Base-by-base conservation (phyloP, 1,140 invertebrate genomes). In the Liolophura sinensis region DNA sequence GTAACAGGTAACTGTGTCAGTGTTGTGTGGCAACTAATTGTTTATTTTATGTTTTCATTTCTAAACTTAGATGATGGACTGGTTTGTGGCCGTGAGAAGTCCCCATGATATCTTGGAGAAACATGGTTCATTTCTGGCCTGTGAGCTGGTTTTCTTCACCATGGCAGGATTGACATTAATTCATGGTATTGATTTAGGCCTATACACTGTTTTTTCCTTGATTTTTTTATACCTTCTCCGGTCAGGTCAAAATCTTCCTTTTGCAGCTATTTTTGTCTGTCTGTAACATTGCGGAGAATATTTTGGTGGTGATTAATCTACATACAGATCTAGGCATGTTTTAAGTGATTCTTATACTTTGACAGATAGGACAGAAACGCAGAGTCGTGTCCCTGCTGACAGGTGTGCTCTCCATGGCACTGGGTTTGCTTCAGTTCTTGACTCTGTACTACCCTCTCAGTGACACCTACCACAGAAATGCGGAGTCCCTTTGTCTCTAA, bases 371-470 rank as follows among this genome's bases (percentile, higher is more conserved):
- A 18, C n/a, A 20, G 11, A n/a, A n/a, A n/a, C n/a, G n/a, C n/a
- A n/a, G n/a, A n/a, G n/a, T n/a, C n/a, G n/a, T n/a, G n/a, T n/a
- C n/a, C n/a, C 75, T 88, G 56, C 73, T 88, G 3, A 87, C 88
- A 50, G 80, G 88, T 1, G 15, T 89, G 1, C 54, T 82, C 46
- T 85, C 91, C 9, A 90, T 91, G 86, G 89, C 90, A 0, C 88
- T 89, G 3, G 91, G 91, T 4, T 86, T 92, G 3, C 68, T 92
- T 1, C 80, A 91, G 68, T 92, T 93, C 77, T 75, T 92, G 11
- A 87, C 89, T 0, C 81, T 92, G 50, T 93, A 93, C 77, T 91
- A 93, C 76, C 89, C 90, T 0, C 85, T 92, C 0, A 91, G 92
- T 75, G 91, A 92, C 74, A 77, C 85, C 1, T 87, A 82, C 62